phyloP scores from a whole-genome alignment of 2,113 vertebrate genomes.

The Struthidea cinerea region DNA sequence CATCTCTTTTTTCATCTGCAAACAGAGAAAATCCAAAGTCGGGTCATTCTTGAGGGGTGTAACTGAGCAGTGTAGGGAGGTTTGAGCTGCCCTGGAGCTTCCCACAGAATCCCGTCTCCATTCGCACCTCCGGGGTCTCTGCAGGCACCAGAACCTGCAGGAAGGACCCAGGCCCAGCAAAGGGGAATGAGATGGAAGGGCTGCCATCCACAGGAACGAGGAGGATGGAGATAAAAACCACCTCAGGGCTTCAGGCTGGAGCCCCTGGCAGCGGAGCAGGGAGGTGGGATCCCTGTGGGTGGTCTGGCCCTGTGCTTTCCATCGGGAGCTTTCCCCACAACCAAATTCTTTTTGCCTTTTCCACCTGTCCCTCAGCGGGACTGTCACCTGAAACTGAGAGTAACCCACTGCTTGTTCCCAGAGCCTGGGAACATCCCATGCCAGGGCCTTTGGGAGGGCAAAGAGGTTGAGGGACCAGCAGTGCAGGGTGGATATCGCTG shows the following conservation, averaged over 20 bases:
- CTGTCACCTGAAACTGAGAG: neutral
- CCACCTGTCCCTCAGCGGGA: neutral
- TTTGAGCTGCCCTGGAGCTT: neutral
- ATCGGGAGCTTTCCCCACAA: neutral
- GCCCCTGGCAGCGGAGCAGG: neutral
- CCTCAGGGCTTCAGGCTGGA: no score
- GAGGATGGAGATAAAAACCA: neutral
- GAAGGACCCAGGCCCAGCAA: neutral
- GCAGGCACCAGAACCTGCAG: neutral
- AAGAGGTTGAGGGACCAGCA: accelerated
- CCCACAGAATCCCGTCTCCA: neutral
- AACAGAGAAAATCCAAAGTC: neutral
- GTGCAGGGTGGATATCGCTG: accelerated
- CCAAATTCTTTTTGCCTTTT: neutral
- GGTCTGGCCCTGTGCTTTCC: neutral
- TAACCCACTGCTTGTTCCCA: neutral
- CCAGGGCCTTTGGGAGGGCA: neutral
- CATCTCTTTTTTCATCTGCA: neutral
- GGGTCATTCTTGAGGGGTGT: neutral
- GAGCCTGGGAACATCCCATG: neutral
- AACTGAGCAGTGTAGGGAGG: neutral
- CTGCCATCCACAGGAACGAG: neutral
- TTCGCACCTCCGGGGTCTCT: accelerated
- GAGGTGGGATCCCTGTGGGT: neutral
- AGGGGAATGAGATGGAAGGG: accelerated